Conservation (phyloP, 2,888 invertebrate species). For the Odontocolon sp. region DNA sequence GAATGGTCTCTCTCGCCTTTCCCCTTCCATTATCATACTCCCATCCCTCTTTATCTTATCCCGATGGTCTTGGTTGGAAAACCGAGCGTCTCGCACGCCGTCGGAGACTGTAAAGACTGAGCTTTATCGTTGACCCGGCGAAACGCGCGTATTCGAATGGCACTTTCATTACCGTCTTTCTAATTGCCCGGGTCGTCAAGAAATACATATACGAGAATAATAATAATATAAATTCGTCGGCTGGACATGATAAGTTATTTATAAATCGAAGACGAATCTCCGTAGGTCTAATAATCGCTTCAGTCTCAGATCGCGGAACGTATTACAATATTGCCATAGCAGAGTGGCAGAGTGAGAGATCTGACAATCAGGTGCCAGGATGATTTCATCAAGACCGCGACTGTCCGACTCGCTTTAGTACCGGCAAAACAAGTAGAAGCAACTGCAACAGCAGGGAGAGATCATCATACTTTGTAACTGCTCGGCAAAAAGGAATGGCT, state of each 20-base stretch:
- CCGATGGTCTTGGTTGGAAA: background rate
- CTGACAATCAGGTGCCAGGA: constrained; percentile 73
- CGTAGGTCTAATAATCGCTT: no score
- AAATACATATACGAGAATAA: constrained; percentile 64
- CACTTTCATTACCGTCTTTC: constrained; percentile 79
- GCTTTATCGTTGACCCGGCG: constrained; percentile 74
- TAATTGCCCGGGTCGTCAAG: constrained; percentile 76
- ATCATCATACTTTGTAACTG: constrained; percentile 79
- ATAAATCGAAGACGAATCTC: no score
- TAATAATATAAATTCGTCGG: no score
- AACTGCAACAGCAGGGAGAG: constrained; percentile 44
- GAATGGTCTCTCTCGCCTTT: constrained; percentile 38
- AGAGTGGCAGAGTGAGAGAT: constrained; percentile 46
- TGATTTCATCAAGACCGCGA: constrained; percentile 75
- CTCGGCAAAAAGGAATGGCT: constrained; percentile 71
- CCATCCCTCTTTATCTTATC: constrained; percentile 33
- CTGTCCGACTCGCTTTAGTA: constrained; percentile 50
- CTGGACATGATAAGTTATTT: no score
- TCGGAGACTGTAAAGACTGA: constrained; percentile 70
- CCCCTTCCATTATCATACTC: constrained; percentile 12
- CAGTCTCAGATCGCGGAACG: background rate
- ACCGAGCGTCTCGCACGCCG: constrained; percentile 59
- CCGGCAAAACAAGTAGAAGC: constrained; percentile 49
- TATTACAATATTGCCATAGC: background rate
- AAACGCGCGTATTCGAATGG: constrained; percentile 74